These are phyloP conservation scores for Amphimallon solstitiale DNA, from an alignment of 2,888 invertebrate species.

Conservation along the genomic window DNA sequence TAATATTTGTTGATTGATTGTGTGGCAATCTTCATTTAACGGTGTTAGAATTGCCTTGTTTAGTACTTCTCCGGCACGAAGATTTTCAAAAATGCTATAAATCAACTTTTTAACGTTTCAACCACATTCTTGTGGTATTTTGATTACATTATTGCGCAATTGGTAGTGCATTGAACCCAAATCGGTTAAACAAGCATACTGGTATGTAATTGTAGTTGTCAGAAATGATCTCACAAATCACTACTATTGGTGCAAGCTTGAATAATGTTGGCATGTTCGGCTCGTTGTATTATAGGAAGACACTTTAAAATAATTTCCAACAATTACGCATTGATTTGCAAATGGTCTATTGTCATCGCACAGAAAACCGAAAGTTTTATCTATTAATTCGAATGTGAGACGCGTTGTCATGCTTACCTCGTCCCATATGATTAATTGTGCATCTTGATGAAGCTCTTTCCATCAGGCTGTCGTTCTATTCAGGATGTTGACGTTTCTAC, in stretches of 20 bases:
- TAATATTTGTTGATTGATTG: too few species aligned
- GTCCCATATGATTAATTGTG: slow-evolving; percentile 26
- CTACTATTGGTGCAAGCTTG: slow-evolving; percentile 36
- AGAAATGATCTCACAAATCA: slow-evolving; percentile 38
- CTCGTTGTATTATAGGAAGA: too few species aligned
- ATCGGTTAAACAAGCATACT: slow-evolving; percentile 40
- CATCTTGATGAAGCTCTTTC: slow-evolving; percentile 22
- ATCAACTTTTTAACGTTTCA: slow-evolving; percentile 17
- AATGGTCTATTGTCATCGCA: slow-evolving; percentile 23
- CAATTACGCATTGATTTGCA: slow-evolving; percentile 41
- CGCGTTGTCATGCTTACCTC: too few species aligned
- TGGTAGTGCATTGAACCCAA: slow-evolving; percentile 35
- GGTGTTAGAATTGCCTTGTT: too few species aligned
- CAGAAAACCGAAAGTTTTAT: slow-evolving; percentile 34
- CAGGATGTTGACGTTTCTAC: slow-evolving; percentile 19
- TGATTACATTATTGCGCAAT: slow-evolving; percentile 35
- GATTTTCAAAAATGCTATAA: slow-evolving; percentile 24
- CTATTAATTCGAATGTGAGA: too few species aligned
- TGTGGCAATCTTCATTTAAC: too few species aligned
- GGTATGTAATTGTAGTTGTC: slow-evolving; percentile 23
- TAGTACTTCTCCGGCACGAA: too few species aligned
- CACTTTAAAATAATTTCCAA: slow-evolving; percentile 46
- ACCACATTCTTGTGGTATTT: slow-evolving; percentile 27
- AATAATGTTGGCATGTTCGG: slow-evolving; percentile 15
- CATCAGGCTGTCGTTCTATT: slow-evolving; percentile 18